A percentile compares a stretch with the other conserved stretches of the same genome.
phyloP scores from a whole-genome alignment of 2,113 vertebrate genomes.

The Osmerus mordax region DNA sequence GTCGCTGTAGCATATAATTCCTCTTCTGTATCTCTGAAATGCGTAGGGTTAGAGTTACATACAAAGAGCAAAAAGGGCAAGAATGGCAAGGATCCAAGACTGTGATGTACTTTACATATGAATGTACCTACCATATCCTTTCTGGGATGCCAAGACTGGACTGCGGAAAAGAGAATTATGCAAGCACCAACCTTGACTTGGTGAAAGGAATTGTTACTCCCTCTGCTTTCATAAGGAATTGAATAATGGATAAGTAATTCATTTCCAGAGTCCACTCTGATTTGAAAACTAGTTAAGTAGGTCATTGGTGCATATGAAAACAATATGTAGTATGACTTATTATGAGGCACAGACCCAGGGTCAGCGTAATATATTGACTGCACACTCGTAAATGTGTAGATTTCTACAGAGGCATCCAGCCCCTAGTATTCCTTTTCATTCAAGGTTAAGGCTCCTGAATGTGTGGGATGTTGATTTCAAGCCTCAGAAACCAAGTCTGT shows the following conservation, averaged over 20 bases:
- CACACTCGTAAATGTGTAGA: too few relatives aligned
- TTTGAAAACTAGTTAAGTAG: slow-evolving; percentile 22
- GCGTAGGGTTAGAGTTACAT: too few relatives aligned
- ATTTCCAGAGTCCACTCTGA: slow-evolving; percentile 20
- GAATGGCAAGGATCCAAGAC: too few relatives aligned
- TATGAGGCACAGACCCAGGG: background rate
- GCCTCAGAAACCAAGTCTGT: too few relatives aligned
- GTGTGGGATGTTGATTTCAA: background rate
- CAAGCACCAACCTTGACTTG: slow-evolving; percentile 9
- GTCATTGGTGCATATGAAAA: slow-evolving; percentile 13
- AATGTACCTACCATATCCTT: background rate
- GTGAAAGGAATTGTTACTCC: slow-evolving; percentile 5
- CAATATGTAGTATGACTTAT: slow-evolving; percentile 1
- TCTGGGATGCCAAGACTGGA: slow-evolving; percentile 4
- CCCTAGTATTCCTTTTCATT: background rate
- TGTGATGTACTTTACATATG: background rate
- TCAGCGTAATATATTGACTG: slow-evolving; percentile 6
- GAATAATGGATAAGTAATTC: slow-evolving; percentile 27
- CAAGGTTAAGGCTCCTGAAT: background rate
- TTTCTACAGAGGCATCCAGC: slow-evolving; percentile 4
- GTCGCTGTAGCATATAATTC: too few relatives aligned
- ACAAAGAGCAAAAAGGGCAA: too few relatives aligned
- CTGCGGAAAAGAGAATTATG: slow-evolving; percentile 13
- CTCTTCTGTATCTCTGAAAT: too few relatives aligned
- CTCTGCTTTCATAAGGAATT: slow-evolving; percentile 19